These are phyloP conservation scores for Antheraea yamamai DNA, from an alignment of 2,888 invertebrate species.

Conservation along the genomic window DNA sequence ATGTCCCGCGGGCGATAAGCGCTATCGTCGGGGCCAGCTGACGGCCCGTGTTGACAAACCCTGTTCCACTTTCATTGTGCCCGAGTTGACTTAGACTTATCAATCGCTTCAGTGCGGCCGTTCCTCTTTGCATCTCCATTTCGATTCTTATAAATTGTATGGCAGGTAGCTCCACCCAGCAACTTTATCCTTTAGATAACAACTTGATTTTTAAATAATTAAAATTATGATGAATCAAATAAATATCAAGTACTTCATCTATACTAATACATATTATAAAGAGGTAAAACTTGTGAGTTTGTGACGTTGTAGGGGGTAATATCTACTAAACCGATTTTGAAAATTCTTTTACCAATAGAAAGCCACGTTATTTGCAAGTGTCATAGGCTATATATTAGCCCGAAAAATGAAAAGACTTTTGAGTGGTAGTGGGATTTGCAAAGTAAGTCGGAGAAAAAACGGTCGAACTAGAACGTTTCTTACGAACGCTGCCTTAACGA, in stretches of 20 bases:
- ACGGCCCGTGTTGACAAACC: conserved; percentile 79
- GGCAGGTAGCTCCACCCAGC: not conserved
- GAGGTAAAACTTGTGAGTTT: no score
- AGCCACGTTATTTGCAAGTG: no score
- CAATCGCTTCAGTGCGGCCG: conserved; percentile 54
- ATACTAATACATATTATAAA: no score
- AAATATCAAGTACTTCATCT: not conserved
- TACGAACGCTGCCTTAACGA: no score
- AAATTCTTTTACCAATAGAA: no score
- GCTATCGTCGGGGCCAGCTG: conserved; percentile 80
- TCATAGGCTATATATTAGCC: no score
- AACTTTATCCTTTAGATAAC: not conserved
- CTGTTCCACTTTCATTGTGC: conserved; percentile 75
- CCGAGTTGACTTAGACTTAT: conserved; percentile 68
- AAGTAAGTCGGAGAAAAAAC: no score
- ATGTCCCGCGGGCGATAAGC: conserved; percentile 79
- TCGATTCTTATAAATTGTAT: conserved; percentile 29
- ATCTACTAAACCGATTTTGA: no score
- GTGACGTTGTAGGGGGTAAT: no score
- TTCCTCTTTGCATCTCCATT: conserved; percentile 40
- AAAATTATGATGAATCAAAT: not conserved
- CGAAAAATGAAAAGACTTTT: no score
- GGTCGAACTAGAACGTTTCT: no score
- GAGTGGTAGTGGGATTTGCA: no score
- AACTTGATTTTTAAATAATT: not conserved